These are phyloP conservation scores for Cariama cristata DNA, from an alignment of 2,113 vertebrate genomes.

Conservation along the genomic window DNA sequence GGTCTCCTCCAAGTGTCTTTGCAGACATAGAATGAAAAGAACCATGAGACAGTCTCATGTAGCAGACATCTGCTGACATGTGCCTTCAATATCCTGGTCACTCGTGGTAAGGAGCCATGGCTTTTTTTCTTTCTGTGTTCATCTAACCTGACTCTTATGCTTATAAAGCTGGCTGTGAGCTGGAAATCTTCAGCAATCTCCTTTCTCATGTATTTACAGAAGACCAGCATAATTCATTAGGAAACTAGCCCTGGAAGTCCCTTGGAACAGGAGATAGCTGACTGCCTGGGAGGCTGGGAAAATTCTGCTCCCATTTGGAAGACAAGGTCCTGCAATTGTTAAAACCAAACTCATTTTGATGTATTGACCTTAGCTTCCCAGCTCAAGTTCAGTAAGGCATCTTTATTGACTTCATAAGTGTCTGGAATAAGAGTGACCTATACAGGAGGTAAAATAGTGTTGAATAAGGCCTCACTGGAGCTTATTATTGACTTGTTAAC, in stretches of 20 bases:
- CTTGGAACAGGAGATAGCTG: neutral
- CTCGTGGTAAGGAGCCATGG: neutral
- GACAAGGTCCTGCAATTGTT: neutral
- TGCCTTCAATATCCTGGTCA: neutral
- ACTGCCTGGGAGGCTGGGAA: neutral
- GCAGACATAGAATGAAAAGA: neutral
- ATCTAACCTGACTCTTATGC: neutral
- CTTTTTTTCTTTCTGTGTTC: neutral
- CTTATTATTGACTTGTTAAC: neutral
- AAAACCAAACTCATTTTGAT: neutral
- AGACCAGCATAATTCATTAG: neutral
- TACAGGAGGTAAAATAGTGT: neutral
- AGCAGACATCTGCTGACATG: neutral
- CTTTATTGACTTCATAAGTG: neutral
- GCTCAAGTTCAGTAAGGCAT: neutral
- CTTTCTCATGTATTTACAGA: neutral
- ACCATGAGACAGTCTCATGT: neutral
- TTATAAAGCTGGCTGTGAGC: neutral
- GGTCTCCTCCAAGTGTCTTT: neutral
- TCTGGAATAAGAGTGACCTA: neutral
- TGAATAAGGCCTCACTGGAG: neutral
- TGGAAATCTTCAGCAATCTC: neutral
- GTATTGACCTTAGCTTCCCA: neutral
- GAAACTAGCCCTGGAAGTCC: neutral
- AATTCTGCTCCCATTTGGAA: neutral